These are phyloP conservation scores for Drosophila niveifrons DNA, from an alignment of 2,888 invertebrate genomes.

Conservation along the genomic window DNA sequence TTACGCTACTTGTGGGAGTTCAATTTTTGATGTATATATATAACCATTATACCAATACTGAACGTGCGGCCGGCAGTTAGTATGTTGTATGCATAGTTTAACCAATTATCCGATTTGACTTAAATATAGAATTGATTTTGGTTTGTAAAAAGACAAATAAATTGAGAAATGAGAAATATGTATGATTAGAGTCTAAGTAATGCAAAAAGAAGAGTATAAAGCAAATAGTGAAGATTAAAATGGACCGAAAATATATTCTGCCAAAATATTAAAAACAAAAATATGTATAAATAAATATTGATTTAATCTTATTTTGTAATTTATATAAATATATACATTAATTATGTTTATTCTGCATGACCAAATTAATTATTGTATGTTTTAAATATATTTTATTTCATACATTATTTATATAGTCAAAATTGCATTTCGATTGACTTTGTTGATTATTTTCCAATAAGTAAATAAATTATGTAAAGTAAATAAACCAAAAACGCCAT, in stretches of 20 bases:
- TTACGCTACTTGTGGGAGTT: constrained; percentile 34
- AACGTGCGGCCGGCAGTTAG: background rate
- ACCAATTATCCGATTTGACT: constrained; percentile 29
- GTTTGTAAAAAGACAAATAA: constrained; percentile 59
- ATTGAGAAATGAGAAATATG: constrained; percentile 23
- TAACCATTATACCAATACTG: constrained; percentile 24
- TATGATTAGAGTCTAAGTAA: constrained; percentile 64
- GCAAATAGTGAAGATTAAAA: constrained; percentile 18
- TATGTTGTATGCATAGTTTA: constrained; percentile 20
- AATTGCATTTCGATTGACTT: constrained; percentile 8
- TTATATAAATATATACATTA: constrained; percentile 25
- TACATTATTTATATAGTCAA: constrained; percentile 9
- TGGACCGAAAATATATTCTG: constrained; percentile 43
- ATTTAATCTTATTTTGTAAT: constrained; percentile 45
- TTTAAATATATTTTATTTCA: background rate
- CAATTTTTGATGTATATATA: constrained; percentile 34
- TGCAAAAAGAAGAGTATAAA: constrained; percentile 11
- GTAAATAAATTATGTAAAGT: background rate
- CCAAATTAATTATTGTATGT: constrained; percentile 9
- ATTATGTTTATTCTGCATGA: constrained; percentile 6
- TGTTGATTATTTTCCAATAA: constrained; percentile 3
- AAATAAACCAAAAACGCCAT: constrained; percentile 19
- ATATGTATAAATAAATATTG: constrained; percentile 53
- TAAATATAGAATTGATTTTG: constrained; percentile 39
- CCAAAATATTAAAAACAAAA: constrained; percentile 62